Percentiles rank a stretch among this genome's conserved stretches.
Evolutionary conservation across 2,113 vertebrate species (phyloP).

Genomic region (Protobothrops mucrosquamatus): DNA sequence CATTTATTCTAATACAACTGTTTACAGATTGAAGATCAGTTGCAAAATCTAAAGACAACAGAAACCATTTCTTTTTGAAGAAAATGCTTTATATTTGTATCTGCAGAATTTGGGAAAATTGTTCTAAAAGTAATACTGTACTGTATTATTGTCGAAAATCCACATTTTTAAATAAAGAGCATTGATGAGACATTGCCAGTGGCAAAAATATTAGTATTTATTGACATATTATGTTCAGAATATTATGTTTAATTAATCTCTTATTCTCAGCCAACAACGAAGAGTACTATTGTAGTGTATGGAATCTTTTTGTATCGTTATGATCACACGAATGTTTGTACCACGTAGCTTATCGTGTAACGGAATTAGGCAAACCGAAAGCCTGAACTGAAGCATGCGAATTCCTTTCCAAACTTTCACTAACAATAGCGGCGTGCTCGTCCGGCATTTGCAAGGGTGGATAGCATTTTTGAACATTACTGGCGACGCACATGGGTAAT

Average conservation of each 20-base stretch:
- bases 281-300: accelerated
- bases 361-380: background rate
- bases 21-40: constrained; percentile 35
- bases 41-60: constrained; percentile 23
- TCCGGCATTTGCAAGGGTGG: background rate
- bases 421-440: background rate
- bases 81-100: background rate
- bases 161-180: background rate
- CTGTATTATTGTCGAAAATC: background rate
- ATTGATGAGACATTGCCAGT: background rate
- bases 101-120: background rate
- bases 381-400: too few relatives aligned
- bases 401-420: background rate
- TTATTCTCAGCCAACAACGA: background rate
- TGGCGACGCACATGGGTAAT: background rate
- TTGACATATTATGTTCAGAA: background rate
- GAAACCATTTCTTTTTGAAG: background rate
- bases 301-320: background rate
- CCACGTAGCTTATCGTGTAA: accelerated
- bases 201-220: background rate
- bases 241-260: background rate
- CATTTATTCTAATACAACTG: constrained; percentile 31
- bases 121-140: background rate
- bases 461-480: background rate
- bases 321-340: accelerated